Evolutionary conservation across 2,113 vertebrate species (phyloP).

Genomic region (Natator depressus): DNA sequence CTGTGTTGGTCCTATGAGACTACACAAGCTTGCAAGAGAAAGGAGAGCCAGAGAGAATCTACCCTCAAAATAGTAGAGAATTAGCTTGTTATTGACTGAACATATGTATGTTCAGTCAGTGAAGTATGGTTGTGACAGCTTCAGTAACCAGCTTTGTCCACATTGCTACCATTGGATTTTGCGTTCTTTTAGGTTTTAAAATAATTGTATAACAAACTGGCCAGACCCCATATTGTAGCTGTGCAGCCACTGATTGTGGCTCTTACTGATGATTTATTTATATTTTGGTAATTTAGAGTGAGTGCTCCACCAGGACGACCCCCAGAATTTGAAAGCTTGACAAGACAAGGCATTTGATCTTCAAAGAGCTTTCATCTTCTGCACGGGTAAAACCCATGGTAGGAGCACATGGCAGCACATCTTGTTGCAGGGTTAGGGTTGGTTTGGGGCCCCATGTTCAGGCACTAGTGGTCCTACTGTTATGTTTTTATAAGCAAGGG

Average conservation of each 20-base stretch:
- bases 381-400: not conserved
- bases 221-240: conserved; percentile 14
- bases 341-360: conserved; percentile 71
- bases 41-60: conserved; percentile 61
- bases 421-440: conserved; percentile 69
- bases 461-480: conserved; percentile 48
- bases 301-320: conserved; percentile 61
- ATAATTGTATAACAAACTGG: not conserved
- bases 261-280: conserved; percentile 54
- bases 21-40: conserved; percentile 51
- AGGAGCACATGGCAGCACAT: conserved; percentile 59
- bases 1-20: conserved; percentile 72
- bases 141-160: conserved; percentile 48
- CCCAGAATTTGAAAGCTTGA: conserved; percentile 65
- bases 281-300: conserved; percentile 60
- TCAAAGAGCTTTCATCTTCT: conserved; percentile 70
- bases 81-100: conserved; percentile 60
- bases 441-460: conserved; percentile 51
- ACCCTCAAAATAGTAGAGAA: conserved; percentile 62
- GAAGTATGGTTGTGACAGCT: conserved; percentile 51
- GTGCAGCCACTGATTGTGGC: not conserved
- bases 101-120: conserved; percentile 67
- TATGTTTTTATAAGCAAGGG: not conserved
- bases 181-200: conserved; percentile 3
- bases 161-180: conserved; percentile 30